Percentiles rank a stretch among this genome's conserved stretches.
phyloP scores from a whole-genome alignment of 2,113 vertebrate genomes.

The Danio rerio region GRCz12tu NC_133200.1:29841001-29841500 shows the following conservation, averaged over 20 bases:
- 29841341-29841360: conserved; percentile 97
- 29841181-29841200: conserved; percentile 61
- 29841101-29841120: conserved; percentile 46
- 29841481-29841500: conserved; percentile 94
- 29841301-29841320: conserved; percentile 97
- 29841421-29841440: conserved; percentile 94
- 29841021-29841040: not conserved
- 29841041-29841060: conserved; percentile 39
- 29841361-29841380: conserved; percentile 95
- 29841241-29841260: conserved; percentile 88
- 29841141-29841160: conserved; percentile 57
- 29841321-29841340: conserved; percentile 97
- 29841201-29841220: conserved; percentile 85
- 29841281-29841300: conserved; percentile 90
- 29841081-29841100: conserved; percentile 76
- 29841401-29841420: conserved; percentile 95
- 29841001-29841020: not conserved
- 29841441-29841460: conserved; percentile 93
- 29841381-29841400: conserved; percentile 93
- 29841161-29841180: conserved; percentile 66
- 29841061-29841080: conserved; percentile 71
- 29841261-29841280: conserved; percentile 81
- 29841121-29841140: conserved; percentile 59
- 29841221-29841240: conserved; percentile 88
- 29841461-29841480: conserved; percentile 94